Base-by-base conservation (phyloP, 2,888 invertebrate species). In the Clistopyga incitator region DNA sequence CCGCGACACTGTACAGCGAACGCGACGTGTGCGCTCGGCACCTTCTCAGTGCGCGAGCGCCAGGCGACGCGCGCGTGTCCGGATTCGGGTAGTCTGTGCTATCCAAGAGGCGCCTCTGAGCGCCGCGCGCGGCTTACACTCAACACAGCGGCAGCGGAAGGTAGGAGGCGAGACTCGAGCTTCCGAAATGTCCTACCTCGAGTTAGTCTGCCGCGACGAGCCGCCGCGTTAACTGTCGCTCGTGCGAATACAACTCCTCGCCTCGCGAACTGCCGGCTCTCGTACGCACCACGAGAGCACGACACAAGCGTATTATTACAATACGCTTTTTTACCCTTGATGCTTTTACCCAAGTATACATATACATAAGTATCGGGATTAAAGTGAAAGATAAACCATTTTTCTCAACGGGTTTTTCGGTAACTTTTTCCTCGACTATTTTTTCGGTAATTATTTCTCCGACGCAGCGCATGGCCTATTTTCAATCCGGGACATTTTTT, bases 1-100 rank as follows among this genome's bases (percentile, higher is more conserved):
- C 47, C 18, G 8, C 18, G n/a, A 50, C 6, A 50, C 18, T 18
- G 18, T 18, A 50, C 10, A 18, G 4, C 50, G n/a, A 50, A 50
- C 25, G 11, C 56, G 56, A 23, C 13, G 23, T 13, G 25, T 25
- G 11, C n/a, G 76, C 68, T 65, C 79, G 81, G 78, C 87, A 75
- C 85, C 87, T 75, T 85, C 84, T 87, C 83, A 87, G 85, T 90
- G 91, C 90, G 90, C 90, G 87, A 87, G 90, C 89, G 85, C 88
- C 80, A 82, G 79, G 81, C 84, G 88, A 72, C 80, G 85, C 88
- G 88, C 89, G 89, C 89, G 89, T 89, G 88, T 88, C 88, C 88
- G 84, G 86, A 88, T 87, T 87, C 78, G 70, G 65, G 71, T 77
- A 72, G 45, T 76, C 82, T 84, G 83, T 78, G 42, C 74, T 61